Base-by-base conservation (phyloP, 2,113 vertebrate species). In the Scortum barcoo region DNA sequence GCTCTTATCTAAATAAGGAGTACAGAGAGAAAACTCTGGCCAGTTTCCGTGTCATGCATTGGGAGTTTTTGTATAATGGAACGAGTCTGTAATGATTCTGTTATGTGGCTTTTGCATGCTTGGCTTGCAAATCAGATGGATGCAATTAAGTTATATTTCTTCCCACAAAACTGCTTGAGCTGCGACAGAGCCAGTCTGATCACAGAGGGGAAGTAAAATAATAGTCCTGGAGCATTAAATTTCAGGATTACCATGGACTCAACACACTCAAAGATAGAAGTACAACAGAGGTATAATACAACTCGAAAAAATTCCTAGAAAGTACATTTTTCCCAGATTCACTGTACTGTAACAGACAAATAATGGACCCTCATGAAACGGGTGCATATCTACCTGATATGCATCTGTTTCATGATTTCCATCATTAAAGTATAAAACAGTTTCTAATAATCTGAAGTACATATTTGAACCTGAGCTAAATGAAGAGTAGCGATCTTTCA, bases 121-220 rank as follows among this genome's bases (percentile, higher is more conserved):
- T 83, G 68, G 53, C 44, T 78, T 61, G 54, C 46, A 79, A 82
- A 84, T 88, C 58, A 76, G 61, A 84, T 66, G 36, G 50, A 69
- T 75, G 40, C 42, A 78, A 68, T 85, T 78, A 80, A 69, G 63
- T 76, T 71, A 73, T 72, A 72, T 75, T 74, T 85, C 69, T 84
- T 72, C 38, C 86, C 67, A 78, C 62, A 87, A 82, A 78, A 46
- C 26, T 48, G 40, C 40, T 58, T 73, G 54, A 82, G 58, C 40
- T 63, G 10, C 53, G 46, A 58, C 22, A 60, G 50, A 68, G 62
- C 51, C 84, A 86, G 56, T 62, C 46, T 68, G 54, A 72, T 87
- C 60, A 72, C 77, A 81, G 24, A 28, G 51, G 62, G 57, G 80
- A 81, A 72, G 67, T 42, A 60, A 80, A 72, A 54, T 7, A 78